phyloP scores from a whole-genome alignment of 2,888 invertebrate genomes.

The Pseudococcus longispinus region DNA sequence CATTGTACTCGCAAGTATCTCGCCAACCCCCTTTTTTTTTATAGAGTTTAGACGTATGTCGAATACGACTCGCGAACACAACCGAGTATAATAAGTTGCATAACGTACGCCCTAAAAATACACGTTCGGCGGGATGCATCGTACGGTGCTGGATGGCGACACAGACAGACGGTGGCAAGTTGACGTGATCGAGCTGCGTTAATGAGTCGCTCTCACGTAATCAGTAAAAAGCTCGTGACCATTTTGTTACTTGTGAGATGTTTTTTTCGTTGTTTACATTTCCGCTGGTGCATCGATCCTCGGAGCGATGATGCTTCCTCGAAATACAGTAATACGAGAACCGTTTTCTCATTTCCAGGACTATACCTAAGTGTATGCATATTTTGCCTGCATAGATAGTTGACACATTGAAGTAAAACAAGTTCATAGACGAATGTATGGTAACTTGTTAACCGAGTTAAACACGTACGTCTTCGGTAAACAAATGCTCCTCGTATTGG shows the following conservation, averaged over 20 bases:
- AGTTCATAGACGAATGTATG: background rate
- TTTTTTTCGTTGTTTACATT: constrained; percentile 13
- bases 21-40: background rate
- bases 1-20: background rate
- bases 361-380: background rate
- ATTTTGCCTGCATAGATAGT: constrained; percentile 6
- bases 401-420: background rate
- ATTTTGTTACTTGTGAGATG: background rate
- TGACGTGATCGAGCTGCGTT: background rate
- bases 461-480: constrained; percentile 23
- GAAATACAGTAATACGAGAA: background rate
- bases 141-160: background rate
- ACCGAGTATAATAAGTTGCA: constrained; percentile 31
- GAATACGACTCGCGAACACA: background rate
- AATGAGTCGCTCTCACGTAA: constrained; percentile 38
- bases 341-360: background rate
- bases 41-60: background rate
- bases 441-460: constrained; percentile 35
- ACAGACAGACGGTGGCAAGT: background rate
- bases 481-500: background rate
- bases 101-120: constrained; percentile 32
- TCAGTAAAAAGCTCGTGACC: constrained; percentile 26
- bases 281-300: constrained; percentile 16
- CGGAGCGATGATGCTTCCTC: background rate
- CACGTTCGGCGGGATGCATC: background rate